phyloP scores from a whole-genome alignment of 2,797 vertebrate genomes.

The Tapirus indicus region DNA sequence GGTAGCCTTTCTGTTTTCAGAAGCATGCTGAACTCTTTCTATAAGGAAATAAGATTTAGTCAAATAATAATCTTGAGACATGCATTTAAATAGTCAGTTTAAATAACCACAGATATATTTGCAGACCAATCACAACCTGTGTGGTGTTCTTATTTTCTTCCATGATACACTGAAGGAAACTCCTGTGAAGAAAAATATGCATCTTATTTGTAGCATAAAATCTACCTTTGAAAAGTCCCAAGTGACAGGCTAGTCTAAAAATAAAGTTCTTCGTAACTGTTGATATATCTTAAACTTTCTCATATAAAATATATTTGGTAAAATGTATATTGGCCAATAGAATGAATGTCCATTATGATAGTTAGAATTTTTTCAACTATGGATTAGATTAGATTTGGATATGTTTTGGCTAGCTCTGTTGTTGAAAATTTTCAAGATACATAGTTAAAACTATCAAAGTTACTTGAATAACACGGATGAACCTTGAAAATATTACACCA shows the following conservation, averaged over 20 bases:
- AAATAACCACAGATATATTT: background rate
- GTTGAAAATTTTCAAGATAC: constrained; percentile 22
- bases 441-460: constrained; percentile 26
- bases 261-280: background rate
- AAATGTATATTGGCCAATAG: background rate
- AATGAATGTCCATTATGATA: background rate
- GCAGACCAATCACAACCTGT: background rate
- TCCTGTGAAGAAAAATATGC: background rate
- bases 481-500: background rate
- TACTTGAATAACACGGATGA: background rate
- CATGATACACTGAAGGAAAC: background rate
- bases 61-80: constrained; percentile 32
- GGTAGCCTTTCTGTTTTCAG: constrained; percentile 59
- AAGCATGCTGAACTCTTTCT: constrained; percentile 16
- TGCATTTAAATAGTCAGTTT: constrained; percentile 25
- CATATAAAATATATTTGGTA: constrained; percentile 10
- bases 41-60: background rate
- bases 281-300: background rate
- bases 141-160: constrained; percentile 20
- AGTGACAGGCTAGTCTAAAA: constrained; percentile 19
- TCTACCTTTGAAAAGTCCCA: background rate
- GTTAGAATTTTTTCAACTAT: constrained; percentile 13
- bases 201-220: constrained; percentile 37
- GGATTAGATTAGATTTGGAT: background rate
- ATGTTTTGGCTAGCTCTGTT: background rate